phyloP scores from a whole-genome alignment of 2,113 vertebrate species.

The Sturnus vulgaris region DNA sequence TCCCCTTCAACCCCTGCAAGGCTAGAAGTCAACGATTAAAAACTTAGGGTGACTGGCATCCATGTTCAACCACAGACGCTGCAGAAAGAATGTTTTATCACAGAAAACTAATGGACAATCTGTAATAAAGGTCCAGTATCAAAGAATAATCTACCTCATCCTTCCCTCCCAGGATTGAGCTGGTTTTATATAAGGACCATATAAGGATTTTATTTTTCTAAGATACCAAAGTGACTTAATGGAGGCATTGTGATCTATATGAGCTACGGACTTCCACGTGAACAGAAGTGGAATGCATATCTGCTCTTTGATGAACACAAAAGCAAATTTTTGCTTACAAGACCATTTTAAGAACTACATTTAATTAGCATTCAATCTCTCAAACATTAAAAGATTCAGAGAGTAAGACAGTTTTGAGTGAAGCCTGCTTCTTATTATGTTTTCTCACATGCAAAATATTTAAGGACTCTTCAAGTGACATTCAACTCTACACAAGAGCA shows the following conservation, averaged over 20 bases:
- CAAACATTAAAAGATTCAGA: background rate
- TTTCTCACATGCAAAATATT: constrained; percentile 45
- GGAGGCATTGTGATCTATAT: background rate
- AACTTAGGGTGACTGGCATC: background rate
- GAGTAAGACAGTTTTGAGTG: background rate
- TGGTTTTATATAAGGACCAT: background rate
- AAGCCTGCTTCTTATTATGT: constrained; percentile 39
- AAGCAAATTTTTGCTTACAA: background rate
- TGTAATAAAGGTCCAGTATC: background rate
- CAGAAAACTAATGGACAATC: background rate
- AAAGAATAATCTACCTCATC: background rate
- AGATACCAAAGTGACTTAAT: background rate
- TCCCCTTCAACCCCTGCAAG: background rate
- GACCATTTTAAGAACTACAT: background rate
- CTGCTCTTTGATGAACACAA: background rate
- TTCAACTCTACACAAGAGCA: constrained; percentile 25
- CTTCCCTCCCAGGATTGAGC: background rate
- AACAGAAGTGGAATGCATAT: background rate
- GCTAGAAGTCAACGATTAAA: background rate
- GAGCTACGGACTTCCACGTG: background rate
- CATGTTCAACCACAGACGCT: background rate
- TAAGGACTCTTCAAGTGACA: constrained; percentile 31
- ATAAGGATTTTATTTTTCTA: background rate
- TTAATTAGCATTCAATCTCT: background rate
- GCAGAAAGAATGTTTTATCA: background rate